A percentile compares a stretch with the other conserved stretches of the same genome.
Evolutionary conservation across 2,888 invertebrate species (phyloP).

Genomic region (Drosophila imparisetae): DNA sequence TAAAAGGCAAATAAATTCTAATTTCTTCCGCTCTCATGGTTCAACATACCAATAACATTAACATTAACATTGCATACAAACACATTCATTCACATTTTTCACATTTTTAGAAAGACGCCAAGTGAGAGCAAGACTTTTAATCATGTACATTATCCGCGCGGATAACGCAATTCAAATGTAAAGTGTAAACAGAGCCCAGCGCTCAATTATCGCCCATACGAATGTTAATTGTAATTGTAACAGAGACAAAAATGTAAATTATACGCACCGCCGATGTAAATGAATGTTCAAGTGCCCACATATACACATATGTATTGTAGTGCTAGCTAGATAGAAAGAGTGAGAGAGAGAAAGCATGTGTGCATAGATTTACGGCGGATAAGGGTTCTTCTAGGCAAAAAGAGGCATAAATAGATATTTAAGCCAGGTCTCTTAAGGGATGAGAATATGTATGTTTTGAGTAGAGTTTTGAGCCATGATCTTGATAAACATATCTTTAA

Average conservation of each 20-base stretch:
- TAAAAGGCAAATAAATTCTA: slow-evolving; percentile 25
- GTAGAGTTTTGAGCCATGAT: slow-evolving; percentile 13
- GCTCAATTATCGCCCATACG: slow-evolving; percentile 18
- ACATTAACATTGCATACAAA: slow-evolving; percentile 34
- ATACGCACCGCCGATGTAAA: slow-evolving; percentile 16
- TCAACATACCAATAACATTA: slow-evolving; percentile 41
- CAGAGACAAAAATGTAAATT: slow-evolving; percentile 36
- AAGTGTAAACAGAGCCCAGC: slow-evolving; percentile 30
- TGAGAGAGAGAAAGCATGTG: slow-evolving; percentile 2
- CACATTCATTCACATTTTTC: slow-evolving; percentile 33
- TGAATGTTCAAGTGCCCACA: slow-evolving; percentile 2
- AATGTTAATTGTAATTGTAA: slow-evolving; percentile 25
- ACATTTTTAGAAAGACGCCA: slow-evolving; percentile 23
- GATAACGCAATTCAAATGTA: slow-evolving; percentile 30
- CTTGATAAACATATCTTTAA: background rate
- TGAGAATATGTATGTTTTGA: slow-evolving; percentile 8
- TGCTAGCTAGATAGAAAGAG: background rate
- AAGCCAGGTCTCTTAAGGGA: slow-evolving; percentile 25
- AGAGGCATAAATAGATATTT: slow-evolving; percentile 1
- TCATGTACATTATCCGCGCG: background rate
- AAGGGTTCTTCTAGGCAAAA: slow-evolving; percentile 5
- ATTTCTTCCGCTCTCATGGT: slow-evolving; percentile 41
- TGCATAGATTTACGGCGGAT: slow-evolving; percentile 3
- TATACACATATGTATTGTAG: background rate
- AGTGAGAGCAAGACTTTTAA: slow-evolving; percentile 17